A percentile compares a stretch with the other conserved stretches of the same genome.
Evolutionary conservation across 35 echinoderm and acorn worm genomes (phyloP).

Genomic region (Strongylocentrotus purpuratus): DNA sequence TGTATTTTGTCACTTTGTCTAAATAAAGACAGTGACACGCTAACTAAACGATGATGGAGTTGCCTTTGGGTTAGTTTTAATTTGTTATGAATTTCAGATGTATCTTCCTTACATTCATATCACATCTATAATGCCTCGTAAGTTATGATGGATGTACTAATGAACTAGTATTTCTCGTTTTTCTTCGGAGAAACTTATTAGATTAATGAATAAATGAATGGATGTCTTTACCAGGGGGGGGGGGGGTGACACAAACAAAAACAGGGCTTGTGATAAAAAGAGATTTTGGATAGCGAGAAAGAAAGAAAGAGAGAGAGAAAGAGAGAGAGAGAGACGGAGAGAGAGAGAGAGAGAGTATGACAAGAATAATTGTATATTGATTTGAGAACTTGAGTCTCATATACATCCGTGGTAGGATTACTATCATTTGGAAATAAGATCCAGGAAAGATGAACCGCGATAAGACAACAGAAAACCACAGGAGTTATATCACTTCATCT

Average conservation of each 20-base stretch:
- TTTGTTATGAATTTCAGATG: not conserved
- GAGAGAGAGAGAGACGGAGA: not conserved
- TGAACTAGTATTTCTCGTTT: too few relatives aligned
- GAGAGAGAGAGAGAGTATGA: not conserved
- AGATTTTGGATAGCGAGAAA: not conserved
- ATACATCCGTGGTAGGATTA: constrained; percentile 13
- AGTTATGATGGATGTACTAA: too few relatives aligned
- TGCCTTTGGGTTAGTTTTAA: not conserved
- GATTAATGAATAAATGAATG: too few relatives aligned
- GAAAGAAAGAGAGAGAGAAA: not conserved
- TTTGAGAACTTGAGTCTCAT: not conserved
- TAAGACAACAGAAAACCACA: not conserved
- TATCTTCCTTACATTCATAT: too few relatives aligned
- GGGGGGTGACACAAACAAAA: too few relatives aligned
- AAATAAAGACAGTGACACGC: not conserved
- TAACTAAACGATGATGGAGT: not conserved
- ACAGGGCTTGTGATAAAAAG: not conserved
- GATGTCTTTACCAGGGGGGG: too few relatives aligned
- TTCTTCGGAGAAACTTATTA: too few relatives aligned
- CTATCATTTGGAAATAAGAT: not conserved
- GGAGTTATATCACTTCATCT: not conserved
- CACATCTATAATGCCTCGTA: too few relatives aligned
- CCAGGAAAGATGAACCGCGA: not conserved
- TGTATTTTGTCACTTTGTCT: not conserved
- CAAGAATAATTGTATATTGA: not conserved